A percentile compares a stretch with the other conserved stretches of the same genome.
Evolutionary conservation across 1,140 invertebrate species (phyloP).

Genomic region (Drosophila paulistorum): DNA sequence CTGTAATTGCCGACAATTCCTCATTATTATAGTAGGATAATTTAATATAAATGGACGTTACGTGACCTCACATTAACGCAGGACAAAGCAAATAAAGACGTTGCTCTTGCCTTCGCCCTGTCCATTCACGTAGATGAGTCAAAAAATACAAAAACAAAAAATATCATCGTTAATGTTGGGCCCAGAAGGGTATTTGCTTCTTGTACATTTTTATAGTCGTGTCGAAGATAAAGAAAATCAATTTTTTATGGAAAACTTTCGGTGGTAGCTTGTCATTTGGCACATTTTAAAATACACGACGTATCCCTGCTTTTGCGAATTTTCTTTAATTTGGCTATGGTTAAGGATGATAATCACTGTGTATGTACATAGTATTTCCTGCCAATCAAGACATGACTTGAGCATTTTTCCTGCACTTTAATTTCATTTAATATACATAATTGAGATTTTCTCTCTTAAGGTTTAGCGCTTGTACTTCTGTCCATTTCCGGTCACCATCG

Average conservation of each 20-base stretch:
- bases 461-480: background rate
- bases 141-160: conserved; percentile 1
- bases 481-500: background rate
- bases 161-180: conserved; percentile 34
- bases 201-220: conserved; percentile 69
- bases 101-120: background rate
- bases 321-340: conserved; percentile 11
- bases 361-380: conserved; percentile 44
- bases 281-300: background rate
- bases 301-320: background rate
- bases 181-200: conserved; percentile 32
- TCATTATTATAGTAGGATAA: conserved; percentile 82
- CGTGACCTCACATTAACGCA: conserved; percentile 69
- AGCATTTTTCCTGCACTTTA: conserved; percentile 55
- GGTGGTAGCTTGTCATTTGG: too few relatives aligned
- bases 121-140: background rate
- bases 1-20: conserved; percentile 82
- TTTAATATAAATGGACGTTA: conserved; percentile 82
- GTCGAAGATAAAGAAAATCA: conserved; percentile 62
- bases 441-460: conserved; percentile 6
- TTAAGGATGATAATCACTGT: background rate
- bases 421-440: conserved; percentile 44
- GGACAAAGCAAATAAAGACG: conserved; percentile 29
- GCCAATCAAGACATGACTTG: conserved; percentile 69
- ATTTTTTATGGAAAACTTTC: conserved; percentile 52